Percentiles rank a stretch among this genome's conserved stretches.
Evolutionary conservation across 2,888 invertebrate genomes (phyloP).

Genomic region (Diadegma fenestrale): DNA sequence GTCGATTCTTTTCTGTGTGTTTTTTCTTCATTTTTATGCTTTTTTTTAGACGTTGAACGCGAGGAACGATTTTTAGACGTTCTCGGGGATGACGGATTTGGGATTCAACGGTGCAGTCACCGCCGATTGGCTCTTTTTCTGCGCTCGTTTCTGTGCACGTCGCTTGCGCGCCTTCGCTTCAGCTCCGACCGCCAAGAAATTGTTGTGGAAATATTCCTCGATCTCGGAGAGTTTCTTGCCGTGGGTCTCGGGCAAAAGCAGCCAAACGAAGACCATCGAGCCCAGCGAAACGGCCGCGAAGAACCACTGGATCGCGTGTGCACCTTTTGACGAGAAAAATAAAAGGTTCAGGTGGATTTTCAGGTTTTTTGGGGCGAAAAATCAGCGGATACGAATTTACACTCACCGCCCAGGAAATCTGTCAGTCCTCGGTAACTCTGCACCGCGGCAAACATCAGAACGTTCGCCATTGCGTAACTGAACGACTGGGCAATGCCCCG

Average conservation of each 20-base stretch:
- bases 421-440: conserved; percentile 85
- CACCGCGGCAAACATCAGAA: conserved; percentile 87
- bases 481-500: conserved; percentile 87
- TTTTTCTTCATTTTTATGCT: conserved; percentile 15
- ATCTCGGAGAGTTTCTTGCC: conserved; percentile 85
- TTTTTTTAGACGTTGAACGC: conserved; percentile 5
- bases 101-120: conserved; percentile 79
- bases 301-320: conserved; percentile 86
- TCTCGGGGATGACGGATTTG: conserved; percentile 70
- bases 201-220: conserved; percentile 85
- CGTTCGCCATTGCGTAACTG: conserved; percentile 86
- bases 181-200: conserved; percentile 80
- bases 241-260: conserved; percentile 86
- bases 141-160: conserved; percentile 71
- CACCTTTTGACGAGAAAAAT: conserved; percentile 78
- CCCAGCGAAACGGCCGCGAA: conserved; percentile 86
- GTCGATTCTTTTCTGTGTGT: neutral
- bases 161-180: conserved; percentile 77
- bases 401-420: conserved; percentile 78
- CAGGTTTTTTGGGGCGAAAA: too few species aligned
- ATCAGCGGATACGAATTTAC: too few species aligned
- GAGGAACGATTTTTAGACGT: conserved; percentile 69
- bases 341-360: neutral
- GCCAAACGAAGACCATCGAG: conserved; percentile 84
- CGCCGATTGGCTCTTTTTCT: conserved; percentile 71